Conservation (phyloP, 2,888 invertebrate species). For the Acanthosepion esculentum region DNA sequence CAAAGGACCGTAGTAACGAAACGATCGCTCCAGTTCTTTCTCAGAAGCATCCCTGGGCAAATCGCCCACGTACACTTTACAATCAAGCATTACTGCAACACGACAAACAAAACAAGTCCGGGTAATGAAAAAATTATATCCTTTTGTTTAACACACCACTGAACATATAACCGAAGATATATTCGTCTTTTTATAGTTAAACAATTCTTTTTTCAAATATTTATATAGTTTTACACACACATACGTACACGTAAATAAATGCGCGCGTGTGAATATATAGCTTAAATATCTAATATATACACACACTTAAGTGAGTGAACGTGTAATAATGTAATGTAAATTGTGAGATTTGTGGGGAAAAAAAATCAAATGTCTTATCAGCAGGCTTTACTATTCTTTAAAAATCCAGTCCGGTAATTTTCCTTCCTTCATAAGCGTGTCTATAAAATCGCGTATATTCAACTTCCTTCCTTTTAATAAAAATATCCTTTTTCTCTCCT, state of each 20-base stretch:
- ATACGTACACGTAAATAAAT: conserved; percentile 16
- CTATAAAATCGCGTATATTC: no score
- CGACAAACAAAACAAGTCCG: neutral
- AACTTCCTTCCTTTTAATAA: no score
- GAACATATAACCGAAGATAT: no score
- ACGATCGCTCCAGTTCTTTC: conserved; percentile 88
- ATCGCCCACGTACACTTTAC: conserved; percentile 93
- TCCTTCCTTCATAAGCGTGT: neutral
- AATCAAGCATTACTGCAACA: conserved; percentile 62
- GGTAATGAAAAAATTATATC: neutral
- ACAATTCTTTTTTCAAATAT: neutral
- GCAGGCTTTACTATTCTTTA: neutral
- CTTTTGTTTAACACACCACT: no score
- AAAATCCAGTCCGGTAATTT: neutral
- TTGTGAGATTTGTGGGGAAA: neutral
- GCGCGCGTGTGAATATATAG: neutral
- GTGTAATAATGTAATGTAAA: no score
- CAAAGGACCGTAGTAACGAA: conserved; percentile 90
- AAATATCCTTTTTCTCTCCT: neutral
- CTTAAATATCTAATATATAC: neutral
- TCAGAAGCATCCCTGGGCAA: conserved; percentile 91
- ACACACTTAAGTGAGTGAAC: neutral
- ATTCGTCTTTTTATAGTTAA: neutral
- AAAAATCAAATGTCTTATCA: neutral
- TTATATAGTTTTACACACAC: neutral